Evolutionary conservation across 1,140 invertebrate species (phyloP).

Genomic region (Colletes gigas): DNA sequence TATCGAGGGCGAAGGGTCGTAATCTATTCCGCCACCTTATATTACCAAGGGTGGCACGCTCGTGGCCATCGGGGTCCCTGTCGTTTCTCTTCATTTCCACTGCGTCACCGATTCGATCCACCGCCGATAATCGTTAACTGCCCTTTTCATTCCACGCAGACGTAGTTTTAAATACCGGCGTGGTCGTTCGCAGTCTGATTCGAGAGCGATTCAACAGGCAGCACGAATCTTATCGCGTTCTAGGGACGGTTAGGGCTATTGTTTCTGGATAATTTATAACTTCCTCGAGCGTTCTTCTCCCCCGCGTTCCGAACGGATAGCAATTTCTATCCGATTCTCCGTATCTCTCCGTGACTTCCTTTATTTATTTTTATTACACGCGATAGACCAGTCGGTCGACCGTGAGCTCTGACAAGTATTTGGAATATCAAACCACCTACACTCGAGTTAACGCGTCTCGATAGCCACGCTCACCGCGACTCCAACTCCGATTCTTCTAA

Average conservation of each 20-base stretch:
- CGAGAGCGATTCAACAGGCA: background rate
- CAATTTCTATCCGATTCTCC: constrained; percentile 12
- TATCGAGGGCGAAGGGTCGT: constrained; percentile 60
- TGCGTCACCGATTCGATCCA: constrained; percentile 32
- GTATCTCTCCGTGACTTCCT: background rate
- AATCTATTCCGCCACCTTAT: constrained; percentile 64
- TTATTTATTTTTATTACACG: constrained; percentile 4
- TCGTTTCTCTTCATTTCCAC: constrained; percentile 43
- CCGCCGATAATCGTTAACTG: background rate
- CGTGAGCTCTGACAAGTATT: background rate
- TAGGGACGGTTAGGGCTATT: background rate
- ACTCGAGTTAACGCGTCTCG: too few relatives aligned
- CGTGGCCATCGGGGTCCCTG: constrained; percentile 49
- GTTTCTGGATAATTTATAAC: constrained; percentile 28
- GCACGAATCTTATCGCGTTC: background rate
- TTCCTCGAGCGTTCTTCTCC: background rate
- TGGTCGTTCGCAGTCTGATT: background rate
- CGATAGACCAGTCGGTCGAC: too few relatives aligned
- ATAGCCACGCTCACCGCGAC: background rate
- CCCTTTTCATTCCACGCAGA: background rate
- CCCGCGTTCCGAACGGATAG: background rate
- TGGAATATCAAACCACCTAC: background rate
- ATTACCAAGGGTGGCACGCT: constrained; percentile 51
- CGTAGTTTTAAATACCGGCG: background rate
- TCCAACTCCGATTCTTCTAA: background rate